Percentiles rank a stretch among this genome's conserved stretches.
Conservation (phyloP, 2,797 vertebrate species). For the Malurus splendens region DNA sequence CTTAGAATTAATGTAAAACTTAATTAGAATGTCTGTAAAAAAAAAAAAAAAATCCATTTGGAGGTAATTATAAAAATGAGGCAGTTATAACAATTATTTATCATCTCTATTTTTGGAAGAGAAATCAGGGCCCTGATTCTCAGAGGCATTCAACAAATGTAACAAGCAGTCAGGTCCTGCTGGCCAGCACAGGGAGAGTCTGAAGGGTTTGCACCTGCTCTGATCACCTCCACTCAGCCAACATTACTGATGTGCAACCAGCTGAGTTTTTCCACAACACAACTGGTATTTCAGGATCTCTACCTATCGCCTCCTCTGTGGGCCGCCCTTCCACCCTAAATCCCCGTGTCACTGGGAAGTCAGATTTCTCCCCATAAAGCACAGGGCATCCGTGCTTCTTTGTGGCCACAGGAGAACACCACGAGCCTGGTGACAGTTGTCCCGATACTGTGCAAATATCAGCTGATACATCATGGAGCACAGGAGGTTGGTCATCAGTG, state of each 20-base stretch:
- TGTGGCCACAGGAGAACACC: rapidly evolving
- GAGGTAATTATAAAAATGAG: background rate
- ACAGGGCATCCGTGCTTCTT: rapidly evolving
- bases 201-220: background rate
- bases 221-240: background rate
- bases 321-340: background rate
- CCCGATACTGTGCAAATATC: background rate
- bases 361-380: background rate
- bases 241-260: background rate
- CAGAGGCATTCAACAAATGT: background rate
- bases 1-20: slow-evolving; percentile 32
- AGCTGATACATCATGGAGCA: background rate
- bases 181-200: background rate
- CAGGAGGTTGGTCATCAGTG: background rate
- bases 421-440: background rate
- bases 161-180: background rate
- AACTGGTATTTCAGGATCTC: background rate
- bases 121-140: background rate
- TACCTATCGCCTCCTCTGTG: rapidly evolving
- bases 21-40: background rate
- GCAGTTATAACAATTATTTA: slow-evolving; percentile 12
- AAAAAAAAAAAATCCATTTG: background rate
- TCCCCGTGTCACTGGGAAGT: rapidly evolving
- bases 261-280: background rate
- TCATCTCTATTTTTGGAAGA: background rate